A percentile compares a stretch with the other conserved stretches of the same genome.
phyloP scores from a whole-genome alignment of 2,113 vertebrate species.

The Thunnus thynnus region DNA sequence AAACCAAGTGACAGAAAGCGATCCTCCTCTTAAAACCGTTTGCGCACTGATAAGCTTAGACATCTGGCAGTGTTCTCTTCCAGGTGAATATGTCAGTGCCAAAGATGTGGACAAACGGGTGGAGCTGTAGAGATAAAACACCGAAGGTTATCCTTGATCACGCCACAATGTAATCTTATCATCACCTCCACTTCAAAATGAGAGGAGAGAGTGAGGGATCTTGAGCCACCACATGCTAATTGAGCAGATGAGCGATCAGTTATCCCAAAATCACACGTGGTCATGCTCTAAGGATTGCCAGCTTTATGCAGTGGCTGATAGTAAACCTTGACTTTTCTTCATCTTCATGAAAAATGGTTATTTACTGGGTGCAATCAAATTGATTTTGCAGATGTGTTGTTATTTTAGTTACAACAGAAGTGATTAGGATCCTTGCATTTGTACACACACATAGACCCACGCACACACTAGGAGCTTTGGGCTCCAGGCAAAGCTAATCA shows the following conservation, averaged over 20 bases:
- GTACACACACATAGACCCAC: constrained; percentile 15
- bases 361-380: constrained; percentile 76
- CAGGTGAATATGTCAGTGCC: constrained; percentile 36
- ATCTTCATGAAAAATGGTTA: constrained; percentile 44
- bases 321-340: constrained; percentile 65
- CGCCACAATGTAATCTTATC: constrained; percentile 60
- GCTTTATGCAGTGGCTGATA: constrained; percentile 28
- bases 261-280: constrained; percentile 50
- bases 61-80: constrained; percentile 30
- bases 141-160: constrained; percentile 59
- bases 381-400: constrained; percentile 73
- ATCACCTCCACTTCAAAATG: constrained; percentile 43
- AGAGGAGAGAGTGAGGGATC: constrained; percentile 47
- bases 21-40: not conserved
- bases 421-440: constrained; percentile 72
- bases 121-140: constrained; percentile 48
- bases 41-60: constrained; percentile 34
- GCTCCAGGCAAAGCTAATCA: constrained; percentile 65
- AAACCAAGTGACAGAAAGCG: constrained; percentile 12
- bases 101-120: constrained; percentile 31
- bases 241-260: constrained; percentile 36
- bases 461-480: constrained; percentile 32
- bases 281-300: constrained; percentile 34
- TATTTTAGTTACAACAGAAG: constrained; percentile 62
- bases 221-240: constrained; percentile 51